Base-by-base conservation (phyloP, 2,888 invertebrate species). In the Lasioglossum leucozonium region DNA sequence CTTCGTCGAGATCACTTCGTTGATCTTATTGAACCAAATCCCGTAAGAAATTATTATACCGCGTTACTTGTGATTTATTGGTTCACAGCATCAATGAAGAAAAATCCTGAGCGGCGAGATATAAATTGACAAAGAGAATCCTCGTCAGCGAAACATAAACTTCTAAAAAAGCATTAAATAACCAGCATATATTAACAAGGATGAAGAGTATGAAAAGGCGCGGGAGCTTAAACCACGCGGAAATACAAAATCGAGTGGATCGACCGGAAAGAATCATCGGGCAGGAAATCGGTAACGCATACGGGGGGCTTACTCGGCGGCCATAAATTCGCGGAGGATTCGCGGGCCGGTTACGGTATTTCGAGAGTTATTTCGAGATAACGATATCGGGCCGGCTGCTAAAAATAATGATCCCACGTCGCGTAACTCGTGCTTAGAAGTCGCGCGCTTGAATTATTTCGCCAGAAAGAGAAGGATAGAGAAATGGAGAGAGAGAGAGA, bases 301-400 rank as follows among this genome's bases (percentile, higher is more conserved):
- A 34, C 22, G 51, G 22, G n/a, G 30, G 13, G 65, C 65, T 34
- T n/a, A 26, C 16, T 22, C 42, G 34, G 16, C 13, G 11, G 34
- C 47, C 34, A 47, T 11, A 51, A 51, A 55, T 74, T 74, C 18
- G 40, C n/a, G 37, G 30, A 58, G 26, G 58, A 58, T 58, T n/a
- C 26, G 47, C 26, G 13, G 42, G 5, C 13, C n/a, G 22, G 11
- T 11, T 18, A 42, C 10, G 75, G 75, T 30, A 75, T 75, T 75
- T 65, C 75, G 62, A 62, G 75, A 75, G 42, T 73, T 73, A 55
- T 44, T 37, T 40, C 44, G 62, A 37, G 75, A 75, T 75, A 75
- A 67, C 67, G 74, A 74, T 62, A 74, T 58, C 74, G 58, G 37
- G 58, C 40, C 22, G 26, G 30, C 42, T 40, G 58, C 58, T 58